Evolutionary conservation across 2,888 invertebrate species (phyloP), one percentile per base, ranked within the genome.

Genomic region (Agonum fuliginosum): DNA sequence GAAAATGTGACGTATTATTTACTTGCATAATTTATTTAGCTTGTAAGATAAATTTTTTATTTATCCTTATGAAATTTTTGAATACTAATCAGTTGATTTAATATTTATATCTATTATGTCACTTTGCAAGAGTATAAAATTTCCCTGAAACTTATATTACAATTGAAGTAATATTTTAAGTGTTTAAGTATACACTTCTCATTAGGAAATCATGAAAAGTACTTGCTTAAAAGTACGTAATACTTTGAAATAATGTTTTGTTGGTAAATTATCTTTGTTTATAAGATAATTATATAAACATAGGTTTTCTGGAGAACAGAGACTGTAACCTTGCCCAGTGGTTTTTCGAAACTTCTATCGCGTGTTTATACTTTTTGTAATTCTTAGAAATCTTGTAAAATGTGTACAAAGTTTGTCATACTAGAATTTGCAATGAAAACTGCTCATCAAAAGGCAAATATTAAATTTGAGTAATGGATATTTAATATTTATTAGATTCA

Each of bases 221-320:
- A 58, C 58, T 58, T 24, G 14, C 2, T 30, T 6, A 62, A 62
- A 62, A 62, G 58, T 54, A 54, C 54, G 54, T 62, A 34, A 62
- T 62, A 62, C 30, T 54, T 54, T 62, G 58, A 62, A 62, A 62
- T 17, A 6, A 14, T 62, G 58, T 62, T 62, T 62, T 27, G 58
- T 62, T 62, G 30, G 30, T 30, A 62, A 27, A 62, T 62, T 62
- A 62, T 62, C 58, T 62, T 30, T 62, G 58, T 62, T 62, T 34
- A 62, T 27, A n/a, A 54, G 24, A 54, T 62, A 62, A 62, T 62
- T 62, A 62, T 30, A 30, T 62, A 62, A 62, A 62, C 58, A 62
- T 62, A 62, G 58, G 58, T 62, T 62, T 62, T 62, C 34, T 62
- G 58, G 17, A 62, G 58, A 62, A 62, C 17, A 30, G 6, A n/a